These are phyloP conservation scores for Contarinia nasturtii DNA, from an alignment of 1,140 invertebrate genomes.

Conservation along the genomic window DNA sequence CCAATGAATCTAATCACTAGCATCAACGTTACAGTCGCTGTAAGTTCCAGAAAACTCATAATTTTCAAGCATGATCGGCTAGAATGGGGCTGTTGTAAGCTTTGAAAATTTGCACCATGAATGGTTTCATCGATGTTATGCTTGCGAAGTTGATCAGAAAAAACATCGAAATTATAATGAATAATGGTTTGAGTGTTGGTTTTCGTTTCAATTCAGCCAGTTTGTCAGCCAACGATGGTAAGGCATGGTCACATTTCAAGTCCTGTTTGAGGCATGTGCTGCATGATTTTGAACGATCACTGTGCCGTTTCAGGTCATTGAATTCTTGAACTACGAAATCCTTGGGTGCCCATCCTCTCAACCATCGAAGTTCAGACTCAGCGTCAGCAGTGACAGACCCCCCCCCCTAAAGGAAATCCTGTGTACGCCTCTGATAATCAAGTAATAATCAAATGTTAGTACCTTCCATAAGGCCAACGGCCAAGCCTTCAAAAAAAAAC, in stretches of 20 bases:
- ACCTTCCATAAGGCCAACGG: too few relatives aligned
- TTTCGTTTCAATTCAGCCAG: constrained; percentile 25
- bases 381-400: constrained; percentile 30
- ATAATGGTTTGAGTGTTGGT: constrained; percentile 27
- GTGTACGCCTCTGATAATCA: too few relatives aligned
- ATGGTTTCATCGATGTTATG: constrained; percentile 29
- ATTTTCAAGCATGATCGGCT: constrained; percentile 5
- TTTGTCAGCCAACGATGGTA: constrained; percentile 5
- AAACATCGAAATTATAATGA: constrained; percentile 27
- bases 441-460: too few relatives aligned
- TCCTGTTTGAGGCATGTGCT: constrained; percentile 1
- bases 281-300: constrained; percentile 6
- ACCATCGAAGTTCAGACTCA: constrained; percentile 25
- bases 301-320: constrained; percentile 16
- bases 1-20: too few relatives aligned
- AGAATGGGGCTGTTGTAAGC: constrained; percentile 26
- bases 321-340: constrained; percentile 28
- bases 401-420: too few relatives aligned
- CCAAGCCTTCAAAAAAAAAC: too few relatives aligned
- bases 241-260: constrained; percentile 2
- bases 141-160: constrained; percentile 5
- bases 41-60: too few relatives aligned
- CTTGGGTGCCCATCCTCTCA: constrained; percentile 28
- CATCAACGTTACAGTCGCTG: too few relatives aligned
- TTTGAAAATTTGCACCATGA: constrained; percentile 31